Evolutionary conservation across 2,113 vertebrate genomes (phyloP).

Genomic region (Colius striatus): DNA sequence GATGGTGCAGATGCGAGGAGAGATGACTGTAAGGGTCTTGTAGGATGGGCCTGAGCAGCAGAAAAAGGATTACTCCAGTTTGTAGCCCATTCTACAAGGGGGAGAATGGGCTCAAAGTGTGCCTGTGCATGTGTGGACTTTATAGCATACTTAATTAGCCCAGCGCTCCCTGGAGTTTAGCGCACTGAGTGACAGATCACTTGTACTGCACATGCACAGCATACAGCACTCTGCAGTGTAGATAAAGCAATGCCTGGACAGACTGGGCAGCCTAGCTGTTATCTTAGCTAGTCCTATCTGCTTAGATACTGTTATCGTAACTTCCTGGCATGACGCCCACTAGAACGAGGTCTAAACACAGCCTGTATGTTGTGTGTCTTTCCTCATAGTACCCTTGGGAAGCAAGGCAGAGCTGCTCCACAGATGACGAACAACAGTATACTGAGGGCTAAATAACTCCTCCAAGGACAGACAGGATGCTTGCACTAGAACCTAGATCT

Average conservation of each 20-base stretch:
- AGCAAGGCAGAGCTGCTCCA: not conserved
- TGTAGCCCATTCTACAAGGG: not conserved
- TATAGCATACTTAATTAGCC: not conserved
- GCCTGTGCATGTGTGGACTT: not conserved
- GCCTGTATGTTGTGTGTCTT: not conserved
- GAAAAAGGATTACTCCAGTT: not conserved
- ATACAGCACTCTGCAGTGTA: not conserved
- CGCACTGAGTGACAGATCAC: not conserved
- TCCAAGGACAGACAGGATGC: not conserved
- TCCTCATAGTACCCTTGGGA: not conserved
- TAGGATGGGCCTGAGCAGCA: not conserved
- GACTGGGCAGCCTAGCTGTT: not conserved
- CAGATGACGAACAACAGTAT: not conserved
- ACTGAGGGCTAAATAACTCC: not conserved
- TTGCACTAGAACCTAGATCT: not conserved
- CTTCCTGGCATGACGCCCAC: not conserved
- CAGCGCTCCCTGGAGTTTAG: not conserved
- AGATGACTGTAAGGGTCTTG: not conserved
- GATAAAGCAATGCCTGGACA: not conserved
- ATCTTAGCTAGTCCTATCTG: not conserved
- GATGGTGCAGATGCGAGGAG: not conserved
- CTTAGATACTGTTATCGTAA: not conserved
- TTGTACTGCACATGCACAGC: not conserved
- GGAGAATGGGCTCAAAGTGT: not conserved
- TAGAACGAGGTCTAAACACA: not conserved